These are phyloP conservation scores for Yponomeuta evonymella DNA, from an alignment of 2,888 invertebrate species.

Conservation along the genomic window DNA sequence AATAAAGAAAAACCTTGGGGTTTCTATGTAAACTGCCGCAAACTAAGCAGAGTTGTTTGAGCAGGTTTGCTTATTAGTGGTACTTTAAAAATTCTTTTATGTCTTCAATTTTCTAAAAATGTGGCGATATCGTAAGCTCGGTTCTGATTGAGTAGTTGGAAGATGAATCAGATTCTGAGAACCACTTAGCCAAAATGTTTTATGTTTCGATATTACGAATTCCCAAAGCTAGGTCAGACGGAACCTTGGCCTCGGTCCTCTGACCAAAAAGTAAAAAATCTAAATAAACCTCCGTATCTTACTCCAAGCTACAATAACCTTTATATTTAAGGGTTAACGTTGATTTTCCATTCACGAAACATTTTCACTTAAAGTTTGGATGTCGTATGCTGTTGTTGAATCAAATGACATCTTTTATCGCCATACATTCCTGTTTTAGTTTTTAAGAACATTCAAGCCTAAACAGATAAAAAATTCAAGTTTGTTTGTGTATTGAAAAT, in stretches of 20 bases:
- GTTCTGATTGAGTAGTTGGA: not conserved
- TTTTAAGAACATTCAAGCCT: slow-evolving; percentile 37
- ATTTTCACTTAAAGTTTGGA: slow-evolving; percentile 41
- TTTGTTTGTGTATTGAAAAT: not conserved
- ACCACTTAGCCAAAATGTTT: slow-evolving; percentile 36
- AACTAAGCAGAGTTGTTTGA: too few species aligned
- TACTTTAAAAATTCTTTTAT: too few species aligned
- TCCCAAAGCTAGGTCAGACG: slow-evolving; percentile 69
- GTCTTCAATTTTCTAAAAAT: too few species aligned
- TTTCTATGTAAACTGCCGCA: too few species aligned
- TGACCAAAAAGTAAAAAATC: slow-evolving; percentile 40
- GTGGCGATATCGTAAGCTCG: too few species aligned
- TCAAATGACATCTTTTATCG: slow-evolving; percentile 74
- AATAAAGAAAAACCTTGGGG: too few species aligned
- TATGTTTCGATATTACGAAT: slow-evolving; percentile 68
- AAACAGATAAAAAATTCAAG: slow-evolving; percentile 23
- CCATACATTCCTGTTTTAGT: slow-evolving; percentile 63
- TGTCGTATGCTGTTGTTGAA: slow-evolving; percentile 56
- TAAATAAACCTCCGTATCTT: slow-evolving; percentile 28
- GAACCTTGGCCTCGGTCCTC: slow-evolving; percentile 56
- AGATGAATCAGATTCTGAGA: slow-evolving; percentile 49
- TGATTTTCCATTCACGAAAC: slow-evolving; percentile 30
- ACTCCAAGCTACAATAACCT: slow-evolving; percentile 35
- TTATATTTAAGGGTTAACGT: slow-evolving; percentile 35
- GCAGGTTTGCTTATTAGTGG: too few species aligned